A percentile compares a stretch with the other conserved stretches of the same genome.
These are phyloP conservation scores for Erynnis tages DNA, from an alignment of 2,888 invertebrate species.

Conservation along the genomic window DNA sequence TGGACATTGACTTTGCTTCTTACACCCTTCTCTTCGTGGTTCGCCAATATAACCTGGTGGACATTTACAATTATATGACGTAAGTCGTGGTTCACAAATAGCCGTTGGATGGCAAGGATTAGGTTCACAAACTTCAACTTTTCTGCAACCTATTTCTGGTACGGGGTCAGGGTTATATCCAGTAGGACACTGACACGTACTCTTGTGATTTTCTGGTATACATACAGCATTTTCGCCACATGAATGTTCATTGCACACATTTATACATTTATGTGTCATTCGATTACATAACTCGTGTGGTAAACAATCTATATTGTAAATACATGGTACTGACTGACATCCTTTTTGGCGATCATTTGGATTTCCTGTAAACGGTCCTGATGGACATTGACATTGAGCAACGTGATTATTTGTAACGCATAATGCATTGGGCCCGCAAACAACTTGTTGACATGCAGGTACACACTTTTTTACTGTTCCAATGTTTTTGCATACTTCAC, in stretches of 20 bases:
- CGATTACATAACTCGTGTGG: constrained; percentile 90
- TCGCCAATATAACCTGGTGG: constrained; percentile 89
- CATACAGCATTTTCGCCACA: constrained; percentile 95
- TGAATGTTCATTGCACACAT: constrained; percentile 90
- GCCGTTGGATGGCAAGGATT: constrained; percentile 92
- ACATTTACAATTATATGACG: constrained; percentile 89
- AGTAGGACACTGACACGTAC: constrained; percentile 92
- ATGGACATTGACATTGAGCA: constrained; percentile 94
- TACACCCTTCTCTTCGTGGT: constrained; percentile 87
- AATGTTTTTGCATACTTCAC: constrained; percentile 87
- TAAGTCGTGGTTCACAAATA: constrained; percentile 85
- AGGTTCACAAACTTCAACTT: constrained; percentile 86
- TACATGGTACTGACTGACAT: constrained; percentile 90
- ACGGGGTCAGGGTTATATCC: constrained; percentile 91
- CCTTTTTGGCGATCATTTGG: constrained; percentile 89
- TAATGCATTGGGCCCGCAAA: constrained; percentile 92
- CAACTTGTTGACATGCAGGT: constrained; percentile 88
- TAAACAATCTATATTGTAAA: constrained; percentile 92
- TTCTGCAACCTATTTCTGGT: constrained; percentile 90
- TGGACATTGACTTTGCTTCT: constrained; percentile 88
- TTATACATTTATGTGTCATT: constrained; percentile 89
- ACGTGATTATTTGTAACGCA: constrained; percentile 95
- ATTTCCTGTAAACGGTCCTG: constrained; percentile 92
- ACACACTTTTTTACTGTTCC: constrained; percentile 85
- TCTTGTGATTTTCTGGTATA: constrained; percentile 91